These are phyloP conservation scores for Megatriorchis doriae DNA, from an alignment of 2,113 vertebrate genomes.

Conservation along the genomic window DNA sequence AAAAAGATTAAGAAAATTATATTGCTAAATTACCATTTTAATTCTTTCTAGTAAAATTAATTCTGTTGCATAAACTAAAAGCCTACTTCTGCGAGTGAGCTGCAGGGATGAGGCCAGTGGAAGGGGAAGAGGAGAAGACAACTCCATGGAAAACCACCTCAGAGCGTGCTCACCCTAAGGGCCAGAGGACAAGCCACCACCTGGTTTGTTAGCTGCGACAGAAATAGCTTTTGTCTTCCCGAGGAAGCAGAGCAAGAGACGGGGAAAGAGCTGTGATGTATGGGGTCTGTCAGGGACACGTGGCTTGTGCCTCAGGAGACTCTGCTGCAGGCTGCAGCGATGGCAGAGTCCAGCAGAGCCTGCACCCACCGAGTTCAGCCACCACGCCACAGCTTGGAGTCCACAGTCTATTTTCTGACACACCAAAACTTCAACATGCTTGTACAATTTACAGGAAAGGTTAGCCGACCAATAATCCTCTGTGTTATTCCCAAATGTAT, in stretches of 20 bases:
- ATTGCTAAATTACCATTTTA: not conserved
- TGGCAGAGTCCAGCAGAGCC: not conserved
- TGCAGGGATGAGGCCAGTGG: not conserved
- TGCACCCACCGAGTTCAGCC: not conserved
- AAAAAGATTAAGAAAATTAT: not conserved
- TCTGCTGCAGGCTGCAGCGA: not conserved
- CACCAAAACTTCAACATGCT: not conserved
- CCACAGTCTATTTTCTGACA: not conserved
- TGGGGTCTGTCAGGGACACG: not conserved
- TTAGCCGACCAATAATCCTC: not conserved
- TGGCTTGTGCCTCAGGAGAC: not conserved
- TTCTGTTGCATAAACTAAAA: not conserved
- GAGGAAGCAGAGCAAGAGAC: not conserved
- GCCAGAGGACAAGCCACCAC: not conserved
- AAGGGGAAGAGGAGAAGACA: not conserved
- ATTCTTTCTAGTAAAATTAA: not conserved
- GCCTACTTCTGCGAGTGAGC: not conserved
- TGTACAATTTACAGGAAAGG: not conserved
- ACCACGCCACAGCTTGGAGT: not conserved
- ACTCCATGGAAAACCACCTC: not conserved
- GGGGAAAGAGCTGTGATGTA: not conserved
- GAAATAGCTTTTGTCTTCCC: not conserved
- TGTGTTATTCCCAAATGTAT: not conserved
- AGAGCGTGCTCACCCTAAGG: not conserved
- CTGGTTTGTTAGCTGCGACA: not conserved